These are phyloP conservation scores for Pterobdella sp. DNA, from an alignment of 2,888 invertebrate genomes.

Conservation along the genomic window DNA sequence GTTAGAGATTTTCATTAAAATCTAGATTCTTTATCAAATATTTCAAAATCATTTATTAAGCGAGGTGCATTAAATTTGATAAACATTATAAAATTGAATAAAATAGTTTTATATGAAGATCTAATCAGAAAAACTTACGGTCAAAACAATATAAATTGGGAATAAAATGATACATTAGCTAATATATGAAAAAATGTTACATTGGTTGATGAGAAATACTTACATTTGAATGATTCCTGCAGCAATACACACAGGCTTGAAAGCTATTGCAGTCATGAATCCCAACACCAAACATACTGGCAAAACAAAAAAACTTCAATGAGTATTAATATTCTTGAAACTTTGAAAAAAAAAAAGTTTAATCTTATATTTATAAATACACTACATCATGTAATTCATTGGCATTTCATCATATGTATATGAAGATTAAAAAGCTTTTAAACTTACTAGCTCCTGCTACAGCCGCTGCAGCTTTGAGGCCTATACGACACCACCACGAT, in stretches of 20 bases:
- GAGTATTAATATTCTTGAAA: neutral
- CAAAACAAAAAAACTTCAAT: slow-evolving; percentile 15
- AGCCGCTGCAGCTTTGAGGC: slow-evolving; percentile 30
- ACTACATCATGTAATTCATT: neutral
- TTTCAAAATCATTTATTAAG: no score
- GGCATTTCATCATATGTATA: neutral
- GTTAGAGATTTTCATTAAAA: slow-evolving; percentile 18
- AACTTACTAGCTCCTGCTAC: slow-evolving; percentile 29
- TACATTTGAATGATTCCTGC: slow-evolving; percentile 35
- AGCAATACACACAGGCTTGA: slow-evolving; percentile 30
- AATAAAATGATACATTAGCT: neutral
- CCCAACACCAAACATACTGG: slow-evolving; percentile 32
- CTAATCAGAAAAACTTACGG: neutral
- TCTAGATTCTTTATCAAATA: no score
- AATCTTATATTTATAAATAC: neutral
- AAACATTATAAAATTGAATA: neutral
- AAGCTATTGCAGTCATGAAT: slow-evolving; percentile 20
- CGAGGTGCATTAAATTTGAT: no score
- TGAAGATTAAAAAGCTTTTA: neutral
- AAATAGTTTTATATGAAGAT: neutral
- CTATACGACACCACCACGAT: slow-evolving; percentile 35
- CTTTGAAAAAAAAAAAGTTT: slow-evolving; percentile 2
- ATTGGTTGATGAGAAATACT: slow-evolving; percentile 13
- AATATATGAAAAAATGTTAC: neutral
- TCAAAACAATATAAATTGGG: no score